phyloP scores from a whole-genome alignment of 2,113 vertebrate species.

The Perca fluviatilis region DNA sequence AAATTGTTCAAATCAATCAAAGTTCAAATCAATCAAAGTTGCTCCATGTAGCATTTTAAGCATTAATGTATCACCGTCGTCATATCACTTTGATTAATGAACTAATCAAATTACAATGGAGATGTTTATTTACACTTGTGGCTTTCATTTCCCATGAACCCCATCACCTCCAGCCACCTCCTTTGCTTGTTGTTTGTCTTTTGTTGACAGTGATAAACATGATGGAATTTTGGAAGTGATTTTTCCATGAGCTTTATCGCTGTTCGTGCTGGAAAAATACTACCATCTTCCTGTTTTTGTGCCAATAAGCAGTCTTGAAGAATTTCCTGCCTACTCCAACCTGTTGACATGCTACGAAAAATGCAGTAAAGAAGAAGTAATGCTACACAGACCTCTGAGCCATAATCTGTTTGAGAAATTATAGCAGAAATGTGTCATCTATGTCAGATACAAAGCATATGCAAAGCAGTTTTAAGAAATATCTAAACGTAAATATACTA shows the following conservation, averaged over 20 bases:
- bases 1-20: no score
- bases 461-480: background rate
- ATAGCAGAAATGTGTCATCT: background rate
- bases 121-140: conserved; percentile 1
- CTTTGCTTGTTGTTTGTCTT: conserved; percentile 7
- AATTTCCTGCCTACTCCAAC: conserved; percentile 43
- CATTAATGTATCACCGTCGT: background rate
- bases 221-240: conserved; percentile 42
- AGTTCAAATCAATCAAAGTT: background rate
- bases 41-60: background rate
- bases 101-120: background rate
- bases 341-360: conserved; percentile 26
- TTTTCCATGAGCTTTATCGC: conserved; percentile 52
- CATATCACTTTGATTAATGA: background rate
- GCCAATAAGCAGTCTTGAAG: conserved; percentile 27
- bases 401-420: background rate
- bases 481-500: background rate
- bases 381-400: background rate
- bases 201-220: conserved; percentile 40
- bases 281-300: conserved; percentile 56
- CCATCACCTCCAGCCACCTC: conserved; percentile 37
- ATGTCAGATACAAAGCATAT: conserved; percentile 16
- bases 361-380: conserved; percentile 11
- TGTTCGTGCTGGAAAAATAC: conserved; percentile 17
- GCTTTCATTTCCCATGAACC: conserved; percentile 42